Percentiles rank a stretch among this genome's conserved stretches.
Evolutionary conservation across 2,113 vertebrate genomes (phyloP).

Genomic region (Pachycephala philippinensis): DNA sequence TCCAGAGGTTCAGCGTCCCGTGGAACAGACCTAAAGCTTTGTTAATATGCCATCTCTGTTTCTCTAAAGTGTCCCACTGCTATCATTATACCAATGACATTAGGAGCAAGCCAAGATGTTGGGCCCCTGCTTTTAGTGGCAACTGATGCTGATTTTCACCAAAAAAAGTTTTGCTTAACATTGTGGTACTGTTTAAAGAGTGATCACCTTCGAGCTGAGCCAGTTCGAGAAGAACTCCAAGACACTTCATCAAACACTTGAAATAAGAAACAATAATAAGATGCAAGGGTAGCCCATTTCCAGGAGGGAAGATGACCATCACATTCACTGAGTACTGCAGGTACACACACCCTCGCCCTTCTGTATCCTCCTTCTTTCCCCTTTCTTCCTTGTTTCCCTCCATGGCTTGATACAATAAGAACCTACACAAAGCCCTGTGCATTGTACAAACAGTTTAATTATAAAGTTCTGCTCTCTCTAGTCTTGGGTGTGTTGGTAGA

Average conservation of each 20-base stretch:
- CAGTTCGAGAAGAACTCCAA: background rate
- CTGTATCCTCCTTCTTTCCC: background rate
- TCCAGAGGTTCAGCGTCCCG: background rate
- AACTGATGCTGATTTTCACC: background rate
- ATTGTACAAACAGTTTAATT: background rate
- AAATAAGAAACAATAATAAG: background rate
- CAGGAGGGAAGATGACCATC: accelerated
- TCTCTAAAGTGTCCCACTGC: background rate
- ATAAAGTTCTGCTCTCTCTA: background rate
- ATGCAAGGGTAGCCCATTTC: background rate
- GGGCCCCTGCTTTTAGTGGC: background rate
- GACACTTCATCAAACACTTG: background rate
- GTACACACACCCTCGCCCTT: background rate
- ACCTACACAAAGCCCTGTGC: background rate
- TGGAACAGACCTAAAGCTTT: background rate
- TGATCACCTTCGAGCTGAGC: background rate
- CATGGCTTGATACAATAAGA: background rate
- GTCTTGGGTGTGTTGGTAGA: background rate
- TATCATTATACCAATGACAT: background rate
- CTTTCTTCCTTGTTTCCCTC: background rate
- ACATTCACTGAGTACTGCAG: background rate
- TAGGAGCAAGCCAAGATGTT: background rate
- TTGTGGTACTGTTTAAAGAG: background rate
- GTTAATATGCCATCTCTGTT: background rate
- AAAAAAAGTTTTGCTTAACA: background rate